Conservation (phyloP, 1,140 invertebrate genomes). For the Mylabris phalerata region DNA sequence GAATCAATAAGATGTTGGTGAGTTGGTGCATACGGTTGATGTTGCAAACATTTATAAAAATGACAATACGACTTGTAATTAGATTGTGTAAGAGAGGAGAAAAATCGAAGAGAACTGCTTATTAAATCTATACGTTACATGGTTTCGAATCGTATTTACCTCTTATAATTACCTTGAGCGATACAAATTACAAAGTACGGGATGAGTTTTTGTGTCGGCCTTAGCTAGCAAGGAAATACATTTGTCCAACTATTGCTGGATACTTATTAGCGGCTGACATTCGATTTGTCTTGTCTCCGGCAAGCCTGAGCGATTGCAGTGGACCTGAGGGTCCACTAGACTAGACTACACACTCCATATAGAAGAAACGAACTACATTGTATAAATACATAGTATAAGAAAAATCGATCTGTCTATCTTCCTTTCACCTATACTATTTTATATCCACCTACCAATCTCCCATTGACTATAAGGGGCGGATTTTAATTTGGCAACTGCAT, state of each 20-base stretch:
- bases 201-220: constrained; percentile 39
- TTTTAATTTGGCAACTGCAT: constrained; percentile 39
- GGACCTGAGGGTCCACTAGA: constrained; percentile 22
- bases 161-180: constrained; percentile 41
- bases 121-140: constrained; percentile 34
- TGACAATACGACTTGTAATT: too few relatives aligned
- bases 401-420: constrained; percentile 12
- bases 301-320: constrained; percentile 35
- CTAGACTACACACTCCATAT: not conserved
- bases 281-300: constrained; percentile 44
- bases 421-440: not conserved
- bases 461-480: constrained; percentile 31
- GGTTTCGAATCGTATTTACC: constrained; percentile 28
- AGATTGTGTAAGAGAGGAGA: not conserved
- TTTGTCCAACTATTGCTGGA: constrained; percentile 43
- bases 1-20: too few relatives aligned
- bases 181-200: constrained; percentile 43
- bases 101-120: constrained; percentile 27
- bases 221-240: constrained; percentile 36
- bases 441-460: constrained; percentile 1
- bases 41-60: too few relatives aligned
- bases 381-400: too few relatives aligned
- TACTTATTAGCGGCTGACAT: constrained; percentile 45
- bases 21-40: too few relatives aligned
- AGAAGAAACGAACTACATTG: too few relatives aligned